phyloP scores from a whole-genome alignment of 2,113 vertebrate genomes.

The Sclerurus mexicanus region DNA sequence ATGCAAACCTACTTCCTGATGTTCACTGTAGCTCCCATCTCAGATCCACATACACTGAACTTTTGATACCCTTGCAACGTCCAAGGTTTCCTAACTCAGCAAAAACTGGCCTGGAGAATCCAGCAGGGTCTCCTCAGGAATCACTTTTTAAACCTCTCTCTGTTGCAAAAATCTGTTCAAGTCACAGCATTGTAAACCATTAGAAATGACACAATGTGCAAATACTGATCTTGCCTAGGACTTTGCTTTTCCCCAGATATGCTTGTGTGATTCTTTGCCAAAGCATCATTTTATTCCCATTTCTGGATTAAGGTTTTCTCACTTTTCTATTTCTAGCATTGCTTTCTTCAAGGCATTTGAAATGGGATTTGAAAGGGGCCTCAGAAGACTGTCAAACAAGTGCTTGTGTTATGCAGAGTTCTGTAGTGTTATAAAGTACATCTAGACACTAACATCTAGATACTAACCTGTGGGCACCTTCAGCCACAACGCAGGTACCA shows the following conservation, averaged over 20 bases:
- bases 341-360: neutral
- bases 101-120: neutral
- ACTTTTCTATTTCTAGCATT: neutral
- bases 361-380: neutral
- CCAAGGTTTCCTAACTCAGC: neutral
- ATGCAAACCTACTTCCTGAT: slow-evolving; percentile 7
- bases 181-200: neutral
- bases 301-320: neutral
- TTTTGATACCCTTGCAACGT: slow-evolving; percentile 6
- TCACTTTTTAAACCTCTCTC: neutral
- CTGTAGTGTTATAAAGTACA: neutral
- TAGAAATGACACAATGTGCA: neutral
- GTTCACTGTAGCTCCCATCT: neutral
- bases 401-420: neutral
- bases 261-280: neutral
- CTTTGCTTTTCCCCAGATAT: neutral
- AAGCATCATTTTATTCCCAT: neutral
- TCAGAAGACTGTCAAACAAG: neutral
- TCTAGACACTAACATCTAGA: neutral
- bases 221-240: neutral
- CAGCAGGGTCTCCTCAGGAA: neutral
- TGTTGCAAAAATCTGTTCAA: neutral
- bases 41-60: neutral
- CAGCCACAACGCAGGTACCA: neutral
- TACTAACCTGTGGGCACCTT: neutral